Evolutionary conservation across 2,113 vertebrate genomes (phyloP), one percentile per base, ranked within the genome.

Genomic region (Uria lomvia): DNA sequence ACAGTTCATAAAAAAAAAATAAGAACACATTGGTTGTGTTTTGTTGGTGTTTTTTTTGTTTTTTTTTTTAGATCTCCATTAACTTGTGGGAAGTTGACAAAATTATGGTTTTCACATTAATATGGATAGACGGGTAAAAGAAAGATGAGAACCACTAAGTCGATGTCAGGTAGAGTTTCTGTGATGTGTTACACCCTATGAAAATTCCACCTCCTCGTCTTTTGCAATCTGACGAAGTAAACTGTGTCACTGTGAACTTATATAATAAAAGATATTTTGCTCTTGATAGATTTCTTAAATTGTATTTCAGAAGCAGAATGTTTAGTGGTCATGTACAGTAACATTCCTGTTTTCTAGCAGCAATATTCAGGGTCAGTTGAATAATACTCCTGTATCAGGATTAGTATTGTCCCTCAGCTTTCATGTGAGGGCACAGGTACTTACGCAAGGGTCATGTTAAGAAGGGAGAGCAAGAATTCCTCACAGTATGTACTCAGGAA

Each of bases 401-500:
- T 95, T 87, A 94, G 43, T 21, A 20, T 49, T 18, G 59, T 56
- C 49, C 1, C 49, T 49, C 55, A 60, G 56, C 76, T 68, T 36
- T 53, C 36, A 4, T 26, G 23, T 2, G 52, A 81, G 62, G 56
- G 52, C 80, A 59, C 15, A 19, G 49, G 30, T 73, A 1, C 63
- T 53, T 70, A 43, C 0, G 4, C 59, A 40, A 34, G 73, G 72
- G 56, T 45, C 11, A 5, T 24, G 5, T 4, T 7, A 8, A 52
- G 67, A 60, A 68, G 27, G 52, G 18, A 63, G 34, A 56, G 36
- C n/a, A 72, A 6, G 53, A 32, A 65, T 19, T 87, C 24, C 42
- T 2, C 6, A 0, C 3, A 1, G 3, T 6, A 22, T 3, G 1
- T 66, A 9, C 30, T 49, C 2, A 3, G 14, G 24, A 23, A 14